Base-by-base conservation (phyloP, 2,797 vertebrate genomes). In the Poeciliopsis turneri region DNA sequence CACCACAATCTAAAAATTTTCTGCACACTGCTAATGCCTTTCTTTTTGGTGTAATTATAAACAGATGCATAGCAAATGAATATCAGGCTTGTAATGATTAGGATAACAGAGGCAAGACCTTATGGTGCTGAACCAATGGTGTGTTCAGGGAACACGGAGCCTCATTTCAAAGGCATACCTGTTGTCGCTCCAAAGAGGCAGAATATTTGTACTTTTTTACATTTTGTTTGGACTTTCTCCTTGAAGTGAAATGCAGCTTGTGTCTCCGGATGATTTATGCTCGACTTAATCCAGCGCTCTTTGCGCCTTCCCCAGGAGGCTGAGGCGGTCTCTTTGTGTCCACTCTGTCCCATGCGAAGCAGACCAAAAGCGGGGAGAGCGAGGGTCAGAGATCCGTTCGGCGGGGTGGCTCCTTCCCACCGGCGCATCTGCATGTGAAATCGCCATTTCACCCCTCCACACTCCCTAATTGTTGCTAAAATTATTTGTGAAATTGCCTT, bases 401-500 rank as follows among this genome's bases (percentile, higher is more conserved):
- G 90, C 90, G 91, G 92, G 90, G 89, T 92, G 90, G 89, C 95
- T 97, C 95, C 93, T 94, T 92, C 93, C 95, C 95, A 95, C 92
- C 93, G 94, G 92, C 93, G 87, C 93, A 92, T 94, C 95, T 91
- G 92, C 95, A 96, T 97, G 97, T 97, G 96, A 97, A 98, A 97
- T 97, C 86, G 96, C 96, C 97, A 97, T 98, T 98, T 97, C 97
- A 97, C 96, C 97, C 97, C 92, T 95, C 94, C 97, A 97, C 96
- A 96, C 96, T 97, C 94, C 95, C 95, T 97, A 97, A 97, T 97
- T 97, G 97, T 97, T 97, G 94, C 95, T 95, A 97, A 97, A 97
- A 97, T 97, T 96, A 97, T 97, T 97, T 97, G 97, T 97, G 97
- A 97, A 97, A 97, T 97, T 97, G 97, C 96, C 95, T 96, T 97